phyloP scores from a whole-genome alignment of 1,140 invertebrate species.

The Agrilus planipennis region DNA sequence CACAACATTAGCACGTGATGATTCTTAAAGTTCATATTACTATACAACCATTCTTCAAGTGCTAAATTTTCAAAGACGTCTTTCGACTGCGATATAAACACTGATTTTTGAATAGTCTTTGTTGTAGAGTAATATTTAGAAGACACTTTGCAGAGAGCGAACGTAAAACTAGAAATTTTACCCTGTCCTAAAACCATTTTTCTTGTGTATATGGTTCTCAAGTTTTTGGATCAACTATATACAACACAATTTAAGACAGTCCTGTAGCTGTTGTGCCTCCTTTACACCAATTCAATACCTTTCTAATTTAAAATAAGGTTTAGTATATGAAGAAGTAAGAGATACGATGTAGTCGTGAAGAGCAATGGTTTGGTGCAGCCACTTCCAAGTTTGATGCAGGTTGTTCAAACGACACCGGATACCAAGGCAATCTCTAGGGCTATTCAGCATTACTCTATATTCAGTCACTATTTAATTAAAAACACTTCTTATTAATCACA shows the following conservation, averaged over 20 bases:
- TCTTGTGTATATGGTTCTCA: no score
- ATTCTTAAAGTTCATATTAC: conserved; percentile 66
- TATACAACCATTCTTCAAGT: conserved; percentile 89
- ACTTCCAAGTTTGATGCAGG: conserved; percentile 84
- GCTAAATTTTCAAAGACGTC: conserved; percentile 87
- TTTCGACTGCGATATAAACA: conserved; percentile 82
- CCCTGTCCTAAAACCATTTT: conserved; percentile 28
- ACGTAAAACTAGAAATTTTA: conserved; percentile 12
- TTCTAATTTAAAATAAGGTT: conserved; percentile 27
- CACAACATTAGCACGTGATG: conserved; percentile 80
- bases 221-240: not conserved
- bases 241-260: conserved; percentile 4
- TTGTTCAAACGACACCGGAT: conserved; percentile 70
- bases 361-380: conserved; percentile 77
- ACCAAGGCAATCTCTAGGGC: conserved; percentile 71
- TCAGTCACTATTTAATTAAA: conserved; percentile 24
- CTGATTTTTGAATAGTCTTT: conserved; percentile 48
- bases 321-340: conserved; percentile 59
- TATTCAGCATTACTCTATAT: conserved; percentile 67
- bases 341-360: conserved; percentile 76
- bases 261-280: conserved; percentile 22
- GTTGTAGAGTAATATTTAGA: not conserved
- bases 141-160: conserved; percentile 8
- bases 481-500: no score
- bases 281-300: conserved; percentile 1